Evolutionary conservation across 2,113 vertebrate species (phyloP).

Genomic region (Solea solea): DNA sequence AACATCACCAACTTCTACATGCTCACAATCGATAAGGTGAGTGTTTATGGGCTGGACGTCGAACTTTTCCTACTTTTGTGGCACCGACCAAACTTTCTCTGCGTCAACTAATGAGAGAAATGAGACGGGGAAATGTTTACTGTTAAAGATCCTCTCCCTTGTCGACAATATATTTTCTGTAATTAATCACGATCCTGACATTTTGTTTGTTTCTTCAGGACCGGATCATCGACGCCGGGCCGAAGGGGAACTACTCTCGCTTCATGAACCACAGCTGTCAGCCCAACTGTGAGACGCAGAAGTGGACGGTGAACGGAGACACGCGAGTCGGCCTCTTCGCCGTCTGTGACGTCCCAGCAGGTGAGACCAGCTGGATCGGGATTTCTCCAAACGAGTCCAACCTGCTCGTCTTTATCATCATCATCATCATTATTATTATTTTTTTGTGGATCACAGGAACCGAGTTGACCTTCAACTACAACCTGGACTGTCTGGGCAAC

Average conservation of each 20-base stretch:
- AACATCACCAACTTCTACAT: slow-evolving; percentile 98
- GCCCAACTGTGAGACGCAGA: slow-evolving; percentile 98
- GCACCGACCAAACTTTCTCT: not conserved
- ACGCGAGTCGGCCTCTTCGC: slow-evolving; percentile 96
- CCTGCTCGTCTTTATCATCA: not conserved
- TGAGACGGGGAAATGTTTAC: too few relatives aligned
- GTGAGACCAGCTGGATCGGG: slow-evolving; percentile 64
- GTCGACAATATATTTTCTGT: too few relatives aligned
- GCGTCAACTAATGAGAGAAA: not conserved
- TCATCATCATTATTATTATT: not conserved
- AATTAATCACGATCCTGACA: too few relatives aligned
- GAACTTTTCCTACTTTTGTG: too few relatives aligned
- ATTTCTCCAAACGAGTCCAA: too few relatives aligned
- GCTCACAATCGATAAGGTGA: slow-evolving; percentile 98
- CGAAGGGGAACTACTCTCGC: slow-evolving; percentile 97
- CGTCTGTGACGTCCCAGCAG: slow-evolving; percentile 92
- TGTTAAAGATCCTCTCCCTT: too few relatives aligned
- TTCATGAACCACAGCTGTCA: slow-evolving; percentile 99
- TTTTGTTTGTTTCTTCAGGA: slow-evolving; percentile 77
- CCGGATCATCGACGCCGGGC: slow-evolving; percentile 96
- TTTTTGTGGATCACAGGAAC: slow-evolving; percentile 80
- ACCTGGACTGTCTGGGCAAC: slow-evolving; percentile 96
- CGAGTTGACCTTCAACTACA: slow-evolving; percentile 98
- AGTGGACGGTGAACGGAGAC: slow-evolving; percentile 98
- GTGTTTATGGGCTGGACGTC: not conserved